phyloP scores from a whole-genome alignment of 2,113 vertebrate genomes.

The Mugil cephalus region DNA sequence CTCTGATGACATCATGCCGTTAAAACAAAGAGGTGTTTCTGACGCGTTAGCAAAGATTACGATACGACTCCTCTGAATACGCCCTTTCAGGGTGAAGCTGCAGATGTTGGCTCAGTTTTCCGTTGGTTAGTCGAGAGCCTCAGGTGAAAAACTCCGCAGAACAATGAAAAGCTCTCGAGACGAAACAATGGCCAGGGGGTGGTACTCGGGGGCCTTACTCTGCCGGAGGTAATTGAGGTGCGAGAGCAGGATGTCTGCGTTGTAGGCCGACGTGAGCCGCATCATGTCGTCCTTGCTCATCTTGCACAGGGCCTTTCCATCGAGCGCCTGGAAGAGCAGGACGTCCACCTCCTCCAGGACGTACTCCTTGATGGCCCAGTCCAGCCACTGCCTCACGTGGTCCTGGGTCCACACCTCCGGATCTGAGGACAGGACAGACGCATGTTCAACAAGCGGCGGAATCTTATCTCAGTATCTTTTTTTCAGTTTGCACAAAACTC shows the following conservation, averaged over 20 bases:
- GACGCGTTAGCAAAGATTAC: too few species aligned
- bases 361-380: conserved; percentile 91
- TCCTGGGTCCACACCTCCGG: conserved; percentile 88
- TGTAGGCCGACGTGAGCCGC: conserved; percentile 86
- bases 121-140: too few species aligned
- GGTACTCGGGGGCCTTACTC: conserved; percentile 77
- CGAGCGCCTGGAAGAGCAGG: conserved; percentile 83
- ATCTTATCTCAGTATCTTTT: too few species aligned
- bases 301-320: conserved; percentile 88
- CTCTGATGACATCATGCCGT: not conserved
- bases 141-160: too few species aligned
- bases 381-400: conserved; percentile 89
- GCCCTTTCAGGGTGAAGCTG: too few species aligned
- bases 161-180: too few species aligned
- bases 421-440: conserved; percentile 64
- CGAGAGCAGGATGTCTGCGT: conserved; percentile 88
- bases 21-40: conserved; percentile 3
- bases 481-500: not conserved
- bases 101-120: too few species aligned
- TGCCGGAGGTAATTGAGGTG: conserved; percentile 88
- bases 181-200: too few species aligned
- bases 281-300: conserved; percentile 89
- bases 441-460: too few species aligned
- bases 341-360: conserved; percentile 86
- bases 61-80: too few species aligned